Base-by-base conservation (phyloP, 2,888 invertebrate genomes). In the Plagiodera versicolora region DNA sequence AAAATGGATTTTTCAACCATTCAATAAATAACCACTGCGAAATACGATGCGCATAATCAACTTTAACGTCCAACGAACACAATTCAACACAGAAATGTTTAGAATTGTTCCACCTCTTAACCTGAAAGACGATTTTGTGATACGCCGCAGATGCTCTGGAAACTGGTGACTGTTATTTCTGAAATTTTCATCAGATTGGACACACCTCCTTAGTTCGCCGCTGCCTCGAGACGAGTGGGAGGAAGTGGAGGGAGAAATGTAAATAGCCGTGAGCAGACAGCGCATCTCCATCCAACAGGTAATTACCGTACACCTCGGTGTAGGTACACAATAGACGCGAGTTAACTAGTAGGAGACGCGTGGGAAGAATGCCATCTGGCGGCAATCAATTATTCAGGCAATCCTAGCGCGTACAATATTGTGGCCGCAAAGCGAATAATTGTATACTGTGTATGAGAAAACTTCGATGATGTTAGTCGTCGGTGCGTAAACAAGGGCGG, bases 341-440 rank as follows among this genome's bases (percentile, higher is more conserved):
- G 52, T 53, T 44, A 59, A 59, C 53, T 54, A 60, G 28, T 30
- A 52, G 44, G 51, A 60, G 52, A 61, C 63, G 61, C 59, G 57
- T 67, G 67, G 66, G 69, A 63, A 67, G 62, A 50, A 56, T 60
- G 61, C 67, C 69, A 67, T 65, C 65, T 69, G 69, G 57, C 58
- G 60, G 55, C 57, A 64, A 67, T 69, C 69, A 67, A 69, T 67
- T 67, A 69, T 67, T 67, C 65, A 67, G 39, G 39, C 14, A 39
- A 39, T 39, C 14, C 39, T n/a, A 39, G 39, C 39, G 39, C n/a
- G 14, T 39, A 39, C 39, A 39, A 39, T 39, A 14, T 14, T 14
- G 39, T 39, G 39, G 39, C 39, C 14, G 14, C 39, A 39, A 14
- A 39, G 39, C 39, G 39, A 39, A 39, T 39, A 39, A 39, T 39